Evolutionary conservation across 2,888 invertebrate species (phyloP).

Genomic region (Oxytorus armatus): DNA sequence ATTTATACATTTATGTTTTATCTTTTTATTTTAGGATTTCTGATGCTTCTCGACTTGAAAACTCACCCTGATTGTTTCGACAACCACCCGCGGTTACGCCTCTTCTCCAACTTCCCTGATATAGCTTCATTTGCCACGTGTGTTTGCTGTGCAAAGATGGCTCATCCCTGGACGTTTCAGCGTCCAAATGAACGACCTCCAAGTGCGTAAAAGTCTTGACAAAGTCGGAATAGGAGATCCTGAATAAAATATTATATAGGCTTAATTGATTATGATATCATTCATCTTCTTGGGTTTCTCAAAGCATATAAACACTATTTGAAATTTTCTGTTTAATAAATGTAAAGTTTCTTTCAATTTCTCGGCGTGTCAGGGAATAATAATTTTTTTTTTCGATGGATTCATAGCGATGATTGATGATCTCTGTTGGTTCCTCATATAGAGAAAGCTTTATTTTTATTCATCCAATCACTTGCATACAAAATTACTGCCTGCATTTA

Average conservation of each 20-base stretch:
- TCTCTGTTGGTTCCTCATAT: too few relatives aligned
- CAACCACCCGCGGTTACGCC: slow-evolving; percentile 96
- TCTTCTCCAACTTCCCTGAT: slow-evolving; percentile 93
- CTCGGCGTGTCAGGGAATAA: too few relatives aligned
- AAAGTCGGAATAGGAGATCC: slow-evolving; percentile 94
- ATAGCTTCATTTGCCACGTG: slow-evolving; percentile 95
- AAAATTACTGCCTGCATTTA: too few relatives aligned
- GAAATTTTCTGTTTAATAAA: too few relatives aligned
- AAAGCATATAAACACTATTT: neutral
- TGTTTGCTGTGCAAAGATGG: slow-evolving; percentile 91
- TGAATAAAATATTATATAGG: slow-evolving; percentile 78
- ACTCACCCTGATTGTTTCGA: slow-evolving; percentile 91
- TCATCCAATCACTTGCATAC: too few relatives aligned
- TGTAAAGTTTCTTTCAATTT: too few relatives aligned
- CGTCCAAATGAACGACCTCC: slow-evolving; percentile 94
- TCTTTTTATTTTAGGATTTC: neutral
- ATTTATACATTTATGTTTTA: neutral
- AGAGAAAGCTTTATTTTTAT: too few relatives aligned
- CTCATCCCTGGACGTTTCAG: slow-evolving; percentile 94
- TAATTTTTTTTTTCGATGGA: too few relatives aligned
- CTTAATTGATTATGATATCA: neutral
- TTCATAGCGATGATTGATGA: too few relatives aligned
- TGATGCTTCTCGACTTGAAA: neutral
- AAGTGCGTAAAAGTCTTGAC: slow-evolving; percentile 92
- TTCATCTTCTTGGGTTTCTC: neutral